These are phyloP conservation scores for Ochropleura plecta DNA, from an alignment of 2,888 invertebrate genomes.

Conservation along the genomic window DNA sequence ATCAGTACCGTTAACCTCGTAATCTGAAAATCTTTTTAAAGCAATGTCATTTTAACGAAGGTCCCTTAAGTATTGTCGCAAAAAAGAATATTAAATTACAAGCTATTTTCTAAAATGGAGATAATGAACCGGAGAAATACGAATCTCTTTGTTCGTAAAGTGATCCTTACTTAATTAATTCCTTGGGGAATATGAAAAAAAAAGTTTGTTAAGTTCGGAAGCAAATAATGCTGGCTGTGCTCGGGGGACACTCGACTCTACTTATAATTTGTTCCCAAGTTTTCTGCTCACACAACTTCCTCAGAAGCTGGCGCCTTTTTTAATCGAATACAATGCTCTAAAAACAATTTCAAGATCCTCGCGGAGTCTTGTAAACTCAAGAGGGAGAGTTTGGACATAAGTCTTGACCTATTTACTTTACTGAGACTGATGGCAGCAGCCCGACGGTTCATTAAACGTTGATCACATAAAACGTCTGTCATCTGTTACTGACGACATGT, in stretches of 20 bases:
- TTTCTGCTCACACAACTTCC: constrained; percentile 80
- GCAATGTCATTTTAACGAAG: constrained; percentile 63
- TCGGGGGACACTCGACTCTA: constrained; percentile 72
- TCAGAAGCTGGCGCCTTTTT: constrained; percentile 74
- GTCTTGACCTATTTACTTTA: constrained; percentile 70
- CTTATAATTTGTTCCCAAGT: constrained; percentile 81
- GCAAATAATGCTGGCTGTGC: constrained; percentile 76
- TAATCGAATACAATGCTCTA: constrained; percentile 76
- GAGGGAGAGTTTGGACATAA: constrained; percentile 50
- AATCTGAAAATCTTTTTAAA: constrained; percentile 58
- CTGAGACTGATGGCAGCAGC: constrained; percentile 69
- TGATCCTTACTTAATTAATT: constrained; percentile 84
- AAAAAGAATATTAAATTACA: constrained; percentile 67
- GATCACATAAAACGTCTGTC: constrained; percentile 64
- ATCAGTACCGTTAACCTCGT: constrained; percentile 28
- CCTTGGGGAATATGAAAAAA: constrained; percentile 75
- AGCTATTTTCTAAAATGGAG: constrained; percentile 67
- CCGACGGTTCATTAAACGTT: constrained; percentile 67
- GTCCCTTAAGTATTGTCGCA: constrained; percentile 60
- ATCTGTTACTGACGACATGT: constrained; percentile 53
- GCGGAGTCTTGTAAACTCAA: constrained; percentile 53
- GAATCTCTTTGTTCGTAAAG: constrained; percentile 74
- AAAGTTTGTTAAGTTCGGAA: constrained; percentile 77
- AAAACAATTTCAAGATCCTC: constrained; percentile 65
- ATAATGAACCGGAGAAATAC: constrained; percentile 77